Evolutionary conservation across 2,797 vertebrate genomes (phyloP), one percentile per base, ranked within the genome.

Genomic region (Gymnoscopelus microlampas): DNA sequence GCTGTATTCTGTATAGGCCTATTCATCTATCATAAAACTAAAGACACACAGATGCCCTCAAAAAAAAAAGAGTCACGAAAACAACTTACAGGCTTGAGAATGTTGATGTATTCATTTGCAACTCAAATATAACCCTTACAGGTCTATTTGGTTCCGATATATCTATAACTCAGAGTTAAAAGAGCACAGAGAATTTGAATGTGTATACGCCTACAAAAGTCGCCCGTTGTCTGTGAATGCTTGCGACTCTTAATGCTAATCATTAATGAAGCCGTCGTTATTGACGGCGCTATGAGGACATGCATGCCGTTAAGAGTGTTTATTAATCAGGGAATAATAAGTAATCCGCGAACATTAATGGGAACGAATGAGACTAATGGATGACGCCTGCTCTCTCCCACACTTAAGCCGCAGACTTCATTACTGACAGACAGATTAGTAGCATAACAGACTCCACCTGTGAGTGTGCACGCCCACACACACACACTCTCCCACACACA

Each of bases 311-410:
- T 78, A 69, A 68, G 68, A 85, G 85, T 92, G 91, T 92, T 93
- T 93, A 93, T 93, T 93, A 92, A 93, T 93, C 90, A 90, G 88
- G 89, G 87, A 92, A 93, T 93, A 91, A 92, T 93, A 91, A 90
- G 87, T 92, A 87, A 90, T 90, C 90, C 80, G 85, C 81, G 86
- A 87, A 90, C 90, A 92, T 91, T 87, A 91, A 92, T 92, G 89
- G 82, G 86, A 91, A 88, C 87, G 87, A 87, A 89, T 91, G 89
- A 90, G 82, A 82, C 86, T 92, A 92, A 92, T 92, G 85, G 88
- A 85, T 90, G 90, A 87, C 71, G 88, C 80, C 75, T 76, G 83
- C 86, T 86, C 91, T 92, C 85, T 86, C 72, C 84, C 74, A 78
- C 81, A 82, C 85, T 88, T 90, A 92, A 90, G 89, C 91, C 76